Evolutionary conservation across 1,140 invertebrate genomes (phyloP).

Genomic region (Eubasilissa regina): DNA sequence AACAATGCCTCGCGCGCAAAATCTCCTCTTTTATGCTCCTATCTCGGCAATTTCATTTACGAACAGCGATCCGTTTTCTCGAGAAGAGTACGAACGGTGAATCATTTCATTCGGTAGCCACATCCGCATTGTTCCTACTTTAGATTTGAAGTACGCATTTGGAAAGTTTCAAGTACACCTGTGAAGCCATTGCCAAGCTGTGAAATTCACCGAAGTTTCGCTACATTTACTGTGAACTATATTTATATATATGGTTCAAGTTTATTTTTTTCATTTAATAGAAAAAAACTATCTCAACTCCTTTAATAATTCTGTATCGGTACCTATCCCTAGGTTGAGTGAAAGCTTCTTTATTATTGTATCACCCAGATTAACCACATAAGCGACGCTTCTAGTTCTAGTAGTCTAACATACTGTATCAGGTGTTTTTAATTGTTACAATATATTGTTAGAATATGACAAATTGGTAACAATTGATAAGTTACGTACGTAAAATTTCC

Average conservation of each 20-base stretch:
- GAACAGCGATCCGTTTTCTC: background rate
- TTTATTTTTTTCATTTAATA: background rate
- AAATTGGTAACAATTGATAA: no score
- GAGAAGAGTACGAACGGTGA: background rate
- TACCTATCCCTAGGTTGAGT: no score
- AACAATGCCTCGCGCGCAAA: conserved; percentile 7
- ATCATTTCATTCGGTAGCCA: background rate
- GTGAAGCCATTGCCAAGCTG: background rate
- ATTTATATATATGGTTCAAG: no score
- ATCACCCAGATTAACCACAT: no score
- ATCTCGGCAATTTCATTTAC: background rate
- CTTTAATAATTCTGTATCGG: background rate
- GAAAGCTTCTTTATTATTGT: no score
- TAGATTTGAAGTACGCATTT: background rate
- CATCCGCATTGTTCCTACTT: background rate
- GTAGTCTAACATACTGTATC: no score
- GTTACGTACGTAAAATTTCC: no score
- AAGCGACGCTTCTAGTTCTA: no score
- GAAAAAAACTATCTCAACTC: background rate
- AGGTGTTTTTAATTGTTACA: no score
- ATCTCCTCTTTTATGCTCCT: background rate
- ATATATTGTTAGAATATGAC: no score
- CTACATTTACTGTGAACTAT: background rate
- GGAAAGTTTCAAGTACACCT: background rate
- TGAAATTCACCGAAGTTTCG: background rate